Conservation (phyloP, 2,888 invertebrate genomes). For the Zelleria hepariella region DNA sequence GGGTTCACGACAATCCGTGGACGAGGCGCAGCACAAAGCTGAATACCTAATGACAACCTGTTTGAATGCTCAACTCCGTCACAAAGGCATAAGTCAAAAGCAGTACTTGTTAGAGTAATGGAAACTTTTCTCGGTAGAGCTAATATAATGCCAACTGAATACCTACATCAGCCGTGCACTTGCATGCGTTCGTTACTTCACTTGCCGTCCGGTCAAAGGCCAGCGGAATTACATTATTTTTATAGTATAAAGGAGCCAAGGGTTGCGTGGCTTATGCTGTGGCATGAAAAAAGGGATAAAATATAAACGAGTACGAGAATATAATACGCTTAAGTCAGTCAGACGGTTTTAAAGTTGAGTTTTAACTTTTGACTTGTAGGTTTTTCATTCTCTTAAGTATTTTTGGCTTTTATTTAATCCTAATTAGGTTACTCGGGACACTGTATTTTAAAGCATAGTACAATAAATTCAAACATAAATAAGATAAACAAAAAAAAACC, state of each 20-base stretch:
- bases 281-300: too few relatives aligned
- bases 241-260: neutral
- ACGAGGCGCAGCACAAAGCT: conserved; percentile 9
- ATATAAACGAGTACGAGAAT: too few relatives aligned
- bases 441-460: too few relatives aligned
- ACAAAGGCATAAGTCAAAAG: conserved; percentile 8
- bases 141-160: neutral
- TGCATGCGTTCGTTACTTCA: neutral
- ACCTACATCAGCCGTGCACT: neutral
- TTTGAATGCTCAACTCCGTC: conserved; percentile 9
- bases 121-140: conserved; percentile 2
- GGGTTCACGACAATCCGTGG: conserved; percentile 11
- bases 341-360: too few relatives aligned
- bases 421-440: too few relatives aligned
- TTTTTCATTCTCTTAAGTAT: too few relatives aligned
- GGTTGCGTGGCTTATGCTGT: neutral
- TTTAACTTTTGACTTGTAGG: too few relatives aligned
- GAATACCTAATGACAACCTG: conserved; percentile 14
- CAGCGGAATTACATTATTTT: neutral
- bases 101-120: conserved; percentile 5
- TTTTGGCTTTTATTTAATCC: too few relatives aligned
- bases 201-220: neutral
- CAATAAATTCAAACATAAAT: too few relatives aligned
- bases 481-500: too few relatives aligned
- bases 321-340: too few relatives aligned